These are phyloP conservation scores for Struthio camelus DNA, from an alignment of 2,113 vertebrate species.

Conservation along the genomic window DNA sequence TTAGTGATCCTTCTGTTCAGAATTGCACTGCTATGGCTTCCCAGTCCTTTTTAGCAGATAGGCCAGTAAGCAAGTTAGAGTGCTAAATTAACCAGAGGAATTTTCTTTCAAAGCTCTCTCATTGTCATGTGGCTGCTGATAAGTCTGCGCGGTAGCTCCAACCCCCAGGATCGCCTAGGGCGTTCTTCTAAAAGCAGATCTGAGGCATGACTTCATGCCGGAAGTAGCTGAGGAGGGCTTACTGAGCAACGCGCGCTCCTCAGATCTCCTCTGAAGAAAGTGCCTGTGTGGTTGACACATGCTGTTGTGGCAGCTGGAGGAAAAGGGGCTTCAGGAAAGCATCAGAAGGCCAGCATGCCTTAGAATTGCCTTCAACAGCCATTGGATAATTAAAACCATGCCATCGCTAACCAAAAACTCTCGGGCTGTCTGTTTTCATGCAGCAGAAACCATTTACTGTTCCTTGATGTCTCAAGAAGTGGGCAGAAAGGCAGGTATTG, in stretches of 20 bases:
- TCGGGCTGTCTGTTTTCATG: neutral
- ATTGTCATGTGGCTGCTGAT: neutral
- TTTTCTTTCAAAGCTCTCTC: constrained; percentile 34
- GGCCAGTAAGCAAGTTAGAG: rapidly evolving
- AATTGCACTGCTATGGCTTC: neutral
- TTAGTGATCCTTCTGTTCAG: neutral
- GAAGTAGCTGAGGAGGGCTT: neutral
- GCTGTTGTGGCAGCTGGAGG: neutral
- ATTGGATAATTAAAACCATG: neutral
- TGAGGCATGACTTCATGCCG: constrained; percentile 53
- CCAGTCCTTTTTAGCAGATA: neutral
- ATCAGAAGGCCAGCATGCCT: rapidly evolving
- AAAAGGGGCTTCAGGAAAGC: neutral
- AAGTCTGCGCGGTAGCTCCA: neutral
- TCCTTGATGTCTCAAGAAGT: neutral
- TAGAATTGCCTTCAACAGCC: neutral
- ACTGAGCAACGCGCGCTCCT: neutral
- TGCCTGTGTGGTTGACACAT: constrained; percentile 4
- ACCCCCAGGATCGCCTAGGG: neutral
- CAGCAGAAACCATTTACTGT: neutral
- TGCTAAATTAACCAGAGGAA: neutral
- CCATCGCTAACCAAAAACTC: neutral
- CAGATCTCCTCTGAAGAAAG: constrained; percentile 40
- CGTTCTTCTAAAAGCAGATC: constrained; percentile 9
- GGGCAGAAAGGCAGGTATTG: neutral